A percentile compares a stretch with the other conserved stretches of the same genome.
These are phyloP conservation scores for Epinotia nisella DNA, from an alignment of 2,888 invertebrate genomes.

Conservation along the genomic window DNA sequence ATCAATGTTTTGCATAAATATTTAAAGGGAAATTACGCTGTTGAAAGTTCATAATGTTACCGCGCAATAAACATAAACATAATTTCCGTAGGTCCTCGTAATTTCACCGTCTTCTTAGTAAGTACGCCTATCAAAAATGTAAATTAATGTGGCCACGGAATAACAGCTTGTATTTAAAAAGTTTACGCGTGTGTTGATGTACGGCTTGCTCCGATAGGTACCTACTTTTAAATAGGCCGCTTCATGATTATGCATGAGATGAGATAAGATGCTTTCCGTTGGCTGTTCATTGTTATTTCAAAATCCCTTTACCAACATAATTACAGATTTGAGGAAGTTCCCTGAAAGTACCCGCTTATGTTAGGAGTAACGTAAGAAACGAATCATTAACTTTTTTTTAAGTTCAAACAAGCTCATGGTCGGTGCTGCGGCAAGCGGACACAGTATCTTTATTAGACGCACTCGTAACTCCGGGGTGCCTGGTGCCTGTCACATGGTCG, in stretches of 20 bases:
- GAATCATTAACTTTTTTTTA: background rate
- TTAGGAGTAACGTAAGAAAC: background rate
- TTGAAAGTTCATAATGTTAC: slow-evolving; percentile 64
- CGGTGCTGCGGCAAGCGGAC: too few relatives aligned
- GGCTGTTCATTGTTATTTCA: slow-evolving; percentile 14
- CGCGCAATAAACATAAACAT: slow-evolving; percentile 42
- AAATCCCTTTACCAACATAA: background rate
- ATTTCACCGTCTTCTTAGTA: slow-evolving; percentile 37
- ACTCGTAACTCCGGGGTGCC: too few relatives aligned
- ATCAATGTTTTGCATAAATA: slow-evolving; percentile 64
- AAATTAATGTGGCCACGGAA: slow-evolving; percentile 38
- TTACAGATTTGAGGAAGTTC: background rate
- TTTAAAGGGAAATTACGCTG: slow-evolving; percentile 68
- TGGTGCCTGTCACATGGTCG: too few relatives aligned
- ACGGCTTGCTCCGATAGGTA: slow-evolving; percentile 22
- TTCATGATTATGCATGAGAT: slow-evolving; percentile 24
- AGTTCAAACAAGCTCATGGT: too few relatives aligned
- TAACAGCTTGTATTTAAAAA: slow-evolving; percentile 40
- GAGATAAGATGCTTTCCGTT: slow-evolving; percentile 13
- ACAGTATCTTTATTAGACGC: too few relatives aligned
- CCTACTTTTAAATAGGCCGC: slow-evolving; percentile 20
- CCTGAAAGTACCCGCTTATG: background rate
- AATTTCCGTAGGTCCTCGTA: slow-evolving; percentile 29
- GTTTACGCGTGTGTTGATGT: slow-evolving; percentile 32
- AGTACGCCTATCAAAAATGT: slow-evolving; percentile 38